phyloP scores from a whole-genome alignment of 2,888 invertebrate genomes.

The Vanessa cardui region DNA sequence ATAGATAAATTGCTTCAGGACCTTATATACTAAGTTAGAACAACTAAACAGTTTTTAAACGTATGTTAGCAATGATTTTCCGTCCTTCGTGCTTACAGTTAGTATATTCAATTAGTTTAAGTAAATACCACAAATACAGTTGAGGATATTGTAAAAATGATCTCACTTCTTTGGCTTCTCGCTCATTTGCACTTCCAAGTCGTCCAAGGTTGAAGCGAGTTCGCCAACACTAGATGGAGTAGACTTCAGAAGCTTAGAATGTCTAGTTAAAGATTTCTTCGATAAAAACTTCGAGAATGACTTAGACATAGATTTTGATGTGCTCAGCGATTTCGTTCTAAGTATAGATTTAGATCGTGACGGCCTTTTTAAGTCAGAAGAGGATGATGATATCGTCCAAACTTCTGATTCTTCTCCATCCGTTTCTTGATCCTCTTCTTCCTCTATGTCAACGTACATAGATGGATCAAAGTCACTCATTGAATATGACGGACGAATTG shows the following conservation, averaged over 20 bases:
- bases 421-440: conserved; percentile 37
- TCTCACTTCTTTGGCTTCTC: conserved; percentile 37
- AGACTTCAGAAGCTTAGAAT: conserved; percentile 42
- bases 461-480: conserved; percentile 51
- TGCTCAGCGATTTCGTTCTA: conserved; percentile 48
- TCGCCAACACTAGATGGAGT: conserved; percentile 35
- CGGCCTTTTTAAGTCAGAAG: conserved; percentile 43
- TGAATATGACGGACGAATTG: conserved; percentile 47
- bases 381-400: conserved; percentile 54
- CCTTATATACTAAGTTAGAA: too few species aligned
- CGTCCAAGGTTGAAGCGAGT: conserved; percentile 53
- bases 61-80: too few species aligned
- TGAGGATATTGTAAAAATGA: neutral
- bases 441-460: conserved; percentile 45
- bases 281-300: conserved; percentile 48
- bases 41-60: too few species aligned
- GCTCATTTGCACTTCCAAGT: conserved; percentile 56
- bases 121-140: too few species aligned
- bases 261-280: conserved; percentile 44
- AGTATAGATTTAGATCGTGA: conserved; percentile 48
- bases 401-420: conserved; percentile 52
- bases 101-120: too few species aligned
- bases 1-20: too few species aligned
- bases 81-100: too few species aligned
- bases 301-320: conserved; percentile 41